These are phyloP conservation scores for Cephus cinctus DNA, from an alignment of 1,140 invertebrate species.

Conservation along the genomic window DNA sequence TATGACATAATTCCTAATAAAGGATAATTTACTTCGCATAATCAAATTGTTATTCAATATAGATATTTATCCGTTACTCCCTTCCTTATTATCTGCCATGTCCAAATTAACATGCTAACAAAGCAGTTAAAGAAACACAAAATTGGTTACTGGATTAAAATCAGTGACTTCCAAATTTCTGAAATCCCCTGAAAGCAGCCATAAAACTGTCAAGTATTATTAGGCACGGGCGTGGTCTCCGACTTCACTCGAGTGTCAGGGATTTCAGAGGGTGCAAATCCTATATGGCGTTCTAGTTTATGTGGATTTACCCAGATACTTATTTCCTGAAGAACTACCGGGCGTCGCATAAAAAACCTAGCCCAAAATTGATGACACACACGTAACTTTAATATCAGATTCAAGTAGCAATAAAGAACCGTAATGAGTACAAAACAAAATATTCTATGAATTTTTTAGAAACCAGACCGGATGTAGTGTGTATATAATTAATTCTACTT, in stretches of 20 bases:
- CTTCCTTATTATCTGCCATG: neutral
- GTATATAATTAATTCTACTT: neutral
- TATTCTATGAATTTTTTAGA: neutral
- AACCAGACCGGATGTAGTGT: neutral
- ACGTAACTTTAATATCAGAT: neutral
- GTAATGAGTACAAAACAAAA: neutral
- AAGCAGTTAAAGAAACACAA: neutral
- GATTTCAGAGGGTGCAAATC: slow-evolving; percentile 16
- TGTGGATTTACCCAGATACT: neutral
- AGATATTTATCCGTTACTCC: neutral
- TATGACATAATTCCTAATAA: neutral
- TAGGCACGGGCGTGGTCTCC: slow-evolving; percentile 25
- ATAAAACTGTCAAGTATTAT: slow-evolving; percentile 28
- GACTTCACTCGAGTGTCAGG: slow-evolving; percentile 19
- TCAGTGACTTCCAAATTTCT: neutral
- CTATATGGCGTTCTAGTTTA: neutral
- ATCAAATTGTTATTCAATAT: neutral
- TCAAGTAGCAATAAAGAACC: neutral
- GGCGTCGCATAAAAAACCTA: no score
- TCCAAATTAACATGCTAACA: neutral
- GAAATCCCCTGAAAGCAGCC: slow-evolving; percentile 27
- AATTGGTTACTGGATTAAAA: no score
- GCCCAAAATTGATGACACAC: neutral
- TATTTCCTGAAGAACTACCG: no score
- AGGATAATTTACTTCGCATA: no score